These are phyloP conservation scores for Dicyrtoma fusca DNA, from an alignment of 2,888 invertebrate genomes.

Conservation along the genomic window DNA sequence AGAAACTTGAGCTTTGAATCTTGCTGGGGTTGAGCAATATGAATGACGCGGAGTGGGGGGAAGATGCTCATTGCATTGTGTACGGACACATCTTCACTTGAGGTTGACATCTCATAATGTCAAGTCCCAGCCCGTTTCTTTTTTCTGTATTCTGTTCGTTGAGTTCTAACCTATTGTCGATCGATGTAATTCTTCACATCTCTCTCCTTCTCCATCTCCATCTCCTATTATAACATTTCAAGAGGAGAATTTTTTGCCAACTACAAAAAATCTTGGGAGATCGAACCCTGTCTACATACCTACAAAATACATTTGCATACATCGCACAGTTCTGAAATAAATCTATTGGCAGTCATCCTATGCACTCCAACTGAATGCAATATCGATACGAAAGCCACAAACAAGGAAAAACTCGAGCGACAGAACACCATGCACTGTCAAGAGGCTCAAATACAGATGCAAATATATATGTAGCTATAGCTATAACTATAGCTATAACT, in stretches of 20 bases:
- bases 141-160: background rate
- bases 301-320: too few relatives aligned
- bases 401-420: background rate
- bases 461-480: too few relatives aligned
- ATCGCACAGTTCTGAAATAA: too few relatives aligned
- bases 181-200: background rate
- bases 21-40: background rate
- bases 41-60: background rate
- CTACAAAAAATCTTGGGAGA: background rate
- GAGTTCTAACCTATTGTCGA: too few relatives aligned
- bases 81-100: background rate
- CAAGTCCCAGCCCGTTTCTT: background rate
- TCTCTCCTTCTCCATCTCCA: background rate
- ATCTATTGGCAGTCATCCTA: too few relatives aligned
- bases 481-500: too few relatives aligned
- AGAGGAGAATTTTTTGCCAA: conserved; percentile 5
- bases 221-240: background rate
- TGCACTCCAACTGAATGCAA: too few relatives aligned
- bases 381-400: background rate
- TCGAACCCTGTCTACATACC: background rate
- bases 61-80: too few relatives aligned
- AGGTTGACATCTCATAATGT: conserved; percentile 11
- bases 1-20: too few relatives aligned
- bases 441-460: too few relatives aligned
- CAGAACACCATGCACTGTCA: background rate